Evolutionary conservation across 2,888 invertebrate species (phyloP), one percentile per base, ranked within the genome.

Genomic region (Parochlus steinenii): DNA sequence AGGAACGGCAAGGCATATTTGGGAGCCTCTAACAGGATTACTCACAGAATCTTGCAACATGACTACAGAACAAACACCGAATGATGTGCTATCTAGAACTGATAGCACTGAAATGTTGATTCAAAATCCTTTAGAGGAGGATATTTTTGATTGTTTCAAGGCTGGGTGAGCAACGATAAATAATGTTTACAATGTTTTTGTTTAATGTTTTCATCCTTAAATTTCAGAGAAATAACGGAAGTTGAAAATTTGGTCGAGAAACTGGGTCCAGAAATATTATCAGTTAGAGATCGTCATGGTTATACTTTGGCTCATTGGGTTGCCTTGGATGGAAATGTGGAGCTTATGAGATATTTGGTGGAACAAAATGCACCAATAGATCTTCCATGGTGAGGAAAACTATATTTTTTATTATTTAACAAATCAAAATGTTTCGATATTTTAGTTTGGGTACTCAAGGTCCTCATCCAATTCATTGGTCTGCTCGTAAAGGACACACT

Each of bases 281-380:
- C 76, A 37, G 76, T 78, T 1, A 69, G 87, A 14, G 90, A 90
- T 56, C 81, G 85, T 52, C 87, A 87, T 64, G 90, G 90, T 12
- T 87, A 90, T 56, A 89, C 89, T 1, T 85, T 87, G 0, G 86
- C 86, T 15, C 90, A 90, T 55, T 90, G 89, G 89, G 83, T 80
- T 1, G 81, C 82, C 26, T 62, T 90, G 31, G 86, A 87, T 51
- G 89, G 89, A 19, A 85, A 85, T 52, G 78, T 83, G n/a, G 80
- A 85, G 44, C 74, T 89, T 35, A 81, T 89, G 73, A 67, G 86
- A 5, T 86, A 82, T 51, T 65, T 90, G 35, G 74, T 87, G 11
- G 86, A 87, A 51, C 63, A 80, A 34, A 78, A 74, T 16, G 82
- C 81, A 3, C 83, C 85, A 0, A 73, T 89, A 5, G 85, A 90